phyloP scores from a whole-genome alignment of 2,797 vertebrate genomes.

The Pipistrellus pipistrellus region DNA sequence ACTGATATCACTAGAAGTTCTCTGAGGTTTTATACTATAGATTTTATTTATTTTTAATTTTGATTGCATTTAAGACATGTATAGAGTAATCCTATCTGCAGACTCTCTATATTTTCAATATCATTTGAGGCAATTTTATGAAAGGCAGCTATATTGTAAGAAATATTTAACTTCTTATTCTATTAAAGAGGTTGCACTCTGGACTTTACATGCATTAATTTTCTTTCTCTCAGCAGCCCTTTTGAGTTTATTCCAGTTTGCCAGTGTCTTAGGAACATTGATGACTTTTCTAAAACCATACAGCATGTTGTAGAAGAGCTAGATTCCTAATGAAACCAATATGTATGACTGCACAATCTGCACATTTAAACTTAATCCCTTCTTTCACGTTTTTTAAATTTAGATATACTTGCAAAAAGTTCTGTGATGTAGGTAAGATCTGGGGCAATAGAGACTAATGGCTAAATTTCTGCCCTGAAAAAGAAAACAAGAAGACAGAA shows the following conservation, averaged over 20 bases:
- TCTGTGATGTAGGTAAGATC: background rate
- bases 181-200: background rate
- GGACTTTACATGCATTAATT: background rate
- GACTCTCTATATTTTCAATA: background rate
- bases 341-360: background rate
- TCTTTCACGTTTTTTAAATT: background rate
- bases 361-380: background rate
- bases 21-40: background rate
- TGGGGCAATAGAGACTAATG: background rate
- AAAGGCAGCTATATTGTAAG: background rate
- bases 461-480: background rate
- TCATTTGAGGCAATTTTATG: background rate
- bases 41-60: conserved; percentile 40
- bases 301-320: background rate
- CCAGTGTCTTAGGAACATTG: background rate
- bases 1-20: background rate
- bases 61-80: background rate
- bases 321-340: background rate
- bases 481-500: background rate
- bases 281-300: background rate
- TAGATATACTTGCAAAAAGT: background rate
- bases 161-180: conserved; percentile 28
- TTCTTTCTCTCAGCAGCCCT: background rate
- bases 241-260: background rate
- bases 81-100: background rate